These are phyloP conservation scores for Malacoraja senta DNA, from an alignment of 2,797 vertebrate genomes.

Conservation along the genomic window DNA sequence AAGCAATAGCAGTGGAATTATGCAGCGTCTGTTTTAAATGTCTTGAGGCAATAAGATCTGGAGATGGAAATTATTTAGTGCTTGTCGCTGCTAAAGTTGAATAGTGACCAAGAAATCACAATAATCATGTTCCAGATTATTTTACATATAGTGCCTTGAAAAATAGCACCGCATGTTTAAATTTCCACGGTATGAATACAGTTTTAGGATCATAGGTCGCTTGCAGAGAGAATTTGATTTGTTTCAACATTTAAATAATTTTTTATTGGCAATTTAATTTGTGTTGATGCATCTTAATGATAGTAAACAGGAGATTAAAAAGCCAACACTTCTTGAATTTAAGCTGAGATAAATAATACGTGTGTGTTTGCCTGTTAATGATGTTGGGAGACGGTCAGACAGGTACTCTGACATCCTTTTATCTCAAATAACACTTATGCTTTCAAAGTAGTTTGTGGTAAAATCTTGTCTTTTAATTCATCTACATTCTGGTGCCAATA, in stretches of 20 bases:
- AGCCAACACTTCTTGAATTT: background rate
- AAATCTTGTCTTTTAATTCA: background rate
- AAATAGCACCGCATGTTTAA: too few species aligned
- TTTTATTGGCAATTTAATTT: background rate
- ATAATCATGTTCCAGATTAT: too few species aligned
- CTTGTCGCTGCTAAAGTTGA: background rate
- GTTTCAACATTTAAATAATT: background rate
- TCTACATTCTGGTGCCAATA: background rate
- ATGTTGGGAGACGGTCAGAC: background rate
- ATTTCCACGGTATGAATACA: too few species aligned
- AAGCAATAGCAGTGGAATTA: background rate
- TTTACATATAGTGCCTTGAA: too few species aligned
- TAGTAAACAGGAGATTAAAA: background rate
- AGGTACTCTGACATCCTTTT: background rate
- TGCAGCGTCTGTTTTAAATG: background rate
- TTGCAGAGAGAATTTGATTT: background rate
- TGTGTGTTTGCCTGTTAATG: background rate
- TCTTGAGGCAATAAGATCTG: background rate
- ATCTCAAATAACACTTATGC: background rate
- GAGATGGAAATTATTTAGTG: conserved; percentile 2
- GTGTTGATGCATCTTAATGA: background rate
- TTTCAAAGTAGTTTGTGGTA: background rate
- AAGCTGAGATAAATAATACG: background rate
- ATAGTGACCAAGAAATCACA: background rate
- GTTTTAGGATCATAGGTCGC: background rate